Percentiles rank a stretch among this genome's conserved stretches.
These are phyloP conservation scores for Microcebus ravelobensis DNA, from an alignment of 2,113 vertebrate genomes.

Conservation along the genomic window DNA sequence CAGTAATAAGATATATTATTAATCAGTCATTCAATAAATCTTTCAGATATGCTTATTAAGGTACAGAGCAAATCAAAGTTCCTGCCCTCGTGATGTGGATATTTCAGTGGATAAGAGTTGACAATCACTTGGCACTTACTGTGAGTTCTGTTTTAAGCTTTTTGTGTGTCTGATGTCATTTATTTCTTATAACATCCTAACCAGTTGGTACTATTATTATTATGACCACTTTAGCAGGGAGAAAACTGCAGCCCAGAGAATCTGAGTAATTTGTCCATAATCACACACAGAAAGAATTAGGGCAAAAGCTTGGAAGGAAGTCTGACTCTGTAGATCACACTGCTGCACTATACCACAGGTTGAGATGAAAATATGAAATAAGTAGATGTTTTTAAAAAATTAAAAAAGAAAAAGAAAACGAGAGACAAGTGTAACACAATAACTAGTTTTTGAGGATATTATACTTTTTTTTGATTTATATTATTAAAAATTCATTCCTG, in stretches of 20 bases:
- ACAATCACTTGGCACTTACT: background rate
- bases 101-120: background rate
- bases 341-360: background rate
- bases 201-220: background rate
- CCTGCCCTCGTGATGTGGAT: background rate
- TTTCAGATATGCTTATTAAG: background rate
- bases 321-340: background rate
- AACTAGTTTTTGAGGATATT: background rate
- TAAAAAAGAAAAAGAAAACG: background rate
- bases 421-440: background rate
- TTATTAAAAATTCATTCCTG: slow-evolving; percentile 28
- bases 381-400: too few relatives aligned
- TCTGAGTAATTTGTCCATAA: background rate
- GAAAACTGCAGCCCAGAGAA: background rate
- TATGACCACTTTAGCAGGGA: background rate
- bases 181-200: background rate
- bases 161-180: background rate
- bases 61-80: background rate
- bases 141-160: background rate
- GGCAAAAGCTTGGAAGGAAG: background rate
- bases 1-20: background rate
- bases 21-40: background rate
- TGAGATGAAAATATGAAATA: background rate
- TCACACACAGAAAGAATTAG: background rate
- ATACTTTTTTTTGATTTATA: background rate